Evolutionary conservation across 2,888 invertebrate species (phyloP).

Genomic region (Idaea aversata): DNA sequence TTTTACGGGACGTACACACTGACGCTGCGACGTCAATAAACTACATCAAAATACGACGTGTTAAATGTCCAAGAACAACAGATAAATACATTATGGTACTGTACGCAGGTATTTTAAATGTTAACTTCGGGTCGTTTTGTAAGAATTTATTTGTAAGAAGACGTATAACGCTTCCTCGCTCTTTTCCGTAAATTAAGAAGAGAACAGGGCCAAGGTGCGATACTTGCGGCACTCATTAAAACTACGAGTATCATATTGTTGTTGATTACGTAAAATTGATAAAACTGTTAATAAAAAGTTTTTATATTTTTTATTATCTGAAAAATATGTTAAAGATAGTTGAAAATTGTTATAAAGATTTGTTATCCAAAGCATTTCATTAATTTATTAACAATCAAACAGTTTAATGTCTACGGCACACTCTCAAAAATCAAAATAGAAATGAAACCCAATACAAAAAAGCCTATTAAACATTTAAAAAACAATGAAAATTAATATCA

Average conservation of each 20-base stretch:
- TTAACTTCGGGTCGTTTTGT: constrained; percentile 32
- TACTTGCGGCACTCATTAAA: constrained; percentile 11
- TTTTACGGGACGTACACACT: constrained; percentile 30
- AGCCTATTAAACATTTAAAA: constrained; percentile 32
- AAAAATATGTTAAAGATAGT: neutral
- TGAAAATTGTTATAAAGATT: neutral
- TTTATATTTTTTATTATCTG: neutral
- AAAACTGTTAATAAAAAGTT: neutral
- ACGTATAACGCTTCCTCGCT: neutral
- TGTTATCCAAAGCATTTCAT: neutral
- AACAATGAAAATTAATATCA: constrained; percentile 63
- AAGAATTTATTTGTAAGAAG: constrained; percentile 22
- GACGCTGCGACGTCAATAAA: constrained; percentile 49
- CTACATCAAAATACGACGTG: constrained; percentile 62
- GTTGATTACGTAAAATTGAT: no score
- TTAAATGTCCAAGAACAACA: constrained; percentile 53
- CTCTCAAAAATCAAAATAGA: constrained; percentile 1
- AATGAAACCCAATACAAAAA: constrained; percentile 27
- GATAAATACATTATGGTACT: constrained; percentile 44
- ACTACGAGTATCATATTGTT: no score
- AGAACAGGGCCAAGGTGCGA: constrained; percentile 9
- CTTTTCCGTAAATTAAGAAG: constrained; percentile 15
- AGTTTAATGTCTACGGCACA: neutral
- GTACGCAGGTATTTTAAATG: constrained; percentile 25
- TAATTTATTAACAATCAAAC: neutral